phyloP scores from a whole-genome alignment of 2,113 vertebrate species.

The human region DNA sequence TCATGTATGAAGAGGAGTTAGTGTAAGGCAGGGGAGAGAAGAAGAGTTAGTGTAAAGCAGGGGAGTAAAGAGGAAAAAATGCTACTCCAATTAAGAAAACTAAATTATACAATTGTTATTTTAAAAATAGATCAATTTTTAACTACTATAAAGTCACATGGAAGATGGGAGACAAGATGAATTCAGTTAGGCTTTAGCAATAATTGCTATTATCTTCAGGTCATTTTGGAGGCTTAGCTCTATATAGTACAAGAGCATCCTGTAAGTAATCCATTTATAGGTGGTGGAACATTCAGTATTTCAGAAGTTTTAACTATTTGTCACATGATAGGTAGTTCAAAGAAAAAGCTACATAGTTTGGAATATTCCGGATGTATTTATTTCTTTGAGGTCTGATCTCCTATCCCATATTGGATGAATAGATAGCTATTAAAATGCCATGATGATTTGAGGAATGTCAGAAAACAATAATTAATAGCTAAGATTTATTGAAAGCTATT shows the following conservation, averaged over 20 bases:
- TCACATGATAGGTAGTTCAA: neutral
- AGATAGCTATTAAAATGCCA: neutral
- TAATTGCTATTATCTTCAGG: neutral
- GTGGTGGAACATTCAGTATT: neutral
- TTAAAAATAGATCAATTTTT: neutral
- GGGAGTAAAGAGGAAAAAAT: neutral
- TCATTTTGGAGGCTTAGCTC: neutral
- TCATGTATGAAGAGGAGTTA: neutral
- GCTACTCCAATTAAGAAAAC: neutral
- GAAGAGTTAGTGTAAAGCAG: neutral
- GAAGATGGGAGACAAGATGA: neutral
- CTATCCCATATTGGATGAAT: neutral
- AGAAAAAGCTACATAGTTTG: neutral
- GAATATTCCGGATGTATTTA: neutral
- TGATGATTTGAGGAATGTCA: neutral
- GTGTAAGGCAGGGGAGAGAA: neutral
- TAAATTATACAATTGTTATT: neutral
- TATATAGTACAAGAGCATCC: neutral
- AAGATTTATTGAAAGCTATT: slow-evolving; percentile 3
- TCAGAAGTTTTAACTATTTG: neutral
- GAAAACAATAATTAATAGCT: neutral
- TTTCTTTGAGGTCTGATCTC: neutral
- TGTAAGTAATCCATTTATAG: neutral
- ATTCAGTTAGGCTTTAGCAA: neutral
- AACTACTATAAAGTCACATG: neutral